Conservation (phyloP, 2,888 invertebrate species). For the Micropterix aruncella region DNA sequence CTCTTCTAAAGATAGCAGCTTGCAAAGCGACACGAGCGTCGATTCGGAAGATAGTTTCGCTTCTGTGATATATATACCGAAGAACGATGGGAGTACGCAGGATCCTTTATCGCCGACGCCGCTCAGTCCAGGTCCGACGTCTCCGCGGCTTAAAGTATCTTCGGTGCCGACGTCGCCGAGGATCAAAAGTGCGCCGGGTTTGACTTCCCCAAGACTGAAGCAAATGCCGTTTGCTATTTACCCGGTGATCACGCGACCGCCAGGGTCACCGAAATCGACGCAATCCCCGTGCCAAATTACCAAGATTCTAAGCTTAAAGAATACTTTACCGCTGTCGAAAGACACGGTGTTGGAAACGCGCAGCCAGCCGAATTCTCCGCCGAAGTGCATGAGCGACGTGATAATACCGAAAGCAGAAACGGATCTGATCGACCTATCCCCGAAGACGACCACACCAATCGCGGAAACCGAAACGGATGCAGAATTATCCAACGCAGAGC, state of each 20-base stretch:
- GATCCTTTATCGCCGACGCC: constrained; percentile 45
- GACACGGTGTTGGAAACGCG: constrained; percentile 28
- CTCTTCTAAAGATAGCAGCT: constrained; percentile 76
- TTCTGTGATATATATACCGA: constrained; percentile 83
- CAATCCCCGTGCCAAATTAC: constrained; percentile 34
- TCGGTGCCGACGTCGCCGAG: constrained; percentile 69
- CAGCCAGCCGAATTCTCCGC: constrained; percentile 35
- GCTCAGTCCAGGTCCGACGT: constrained; percentile 45
- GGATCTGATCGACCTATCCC: constrained; percentile 29
- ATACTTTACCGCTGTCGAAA: constrained; percentile 15
- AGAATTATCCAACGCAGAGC: constrained; percentile 24
- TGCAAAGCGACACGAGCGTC: constrained; percentile 87
- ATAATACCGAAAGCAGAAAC: constrained; percentile 9
- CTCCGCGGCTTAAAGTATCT: constrained; percentile 46
- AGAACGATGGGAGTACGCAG: constrained; percentile 45
- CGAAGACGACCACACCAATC: no score
- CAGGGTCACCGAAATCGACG: constrained; percentile 41
- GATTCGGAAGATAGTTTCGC: constrained; percentile 91
- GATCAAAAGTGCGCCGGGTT: constrained; percentile 53
- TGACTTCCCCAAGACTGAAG: constrained; percentile 51
- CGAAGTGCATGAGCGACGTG: constrained; percentile 27
- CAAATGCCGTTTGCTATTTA: constrained; percentile 33
- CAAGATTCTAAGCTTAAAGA: constrained; percentile 42
- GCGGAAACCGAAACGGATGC: constrained; percentile 28
- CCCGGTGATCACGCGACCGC: constrained; percentile 44